Evolutionary conservation across 2,888 invertebrate species (phyloP).

Genomic region (Dysmachus trigonus): DNA sequence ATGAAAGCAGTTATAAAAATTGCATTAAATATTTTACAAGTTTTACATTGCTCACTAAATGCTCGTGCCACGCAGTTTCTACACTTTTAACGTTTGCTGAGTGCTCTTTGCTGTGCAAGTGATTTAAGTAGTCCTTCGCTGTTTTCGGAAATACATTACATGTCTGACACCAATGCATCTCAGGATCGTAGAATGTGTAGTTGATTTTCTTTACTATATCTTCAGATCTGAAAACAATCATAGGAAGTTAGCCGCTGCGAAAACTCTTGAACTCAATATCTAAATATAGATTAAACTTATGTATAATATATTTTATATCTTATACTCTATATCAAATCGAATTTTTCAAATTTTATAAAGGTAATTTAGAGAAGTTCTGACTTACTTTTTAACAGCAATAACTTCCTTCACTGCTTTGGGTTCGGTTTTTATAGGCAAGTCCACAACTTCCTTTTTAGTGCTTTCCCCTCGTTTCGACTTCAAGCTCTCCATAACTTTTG

Average conservation of each 20-base stretch:
- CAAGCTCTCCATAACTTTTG: slow-evolving; percentile 62
- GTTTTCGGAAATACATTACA: slow-evolving; percentile 88
- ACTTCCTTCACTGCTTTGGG: slow-evolving; percentile 50
- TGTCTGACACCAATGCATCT: slow-evolving; percentile 89
- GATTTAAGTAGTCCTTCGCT: slow-evolving; percentile 85
- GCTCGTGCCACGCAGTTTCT: slow-evolving; percentile 63
- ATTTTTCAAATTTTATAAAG: too few species aligned
- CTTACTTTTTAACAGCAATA: slow-evolving; percentile 14
- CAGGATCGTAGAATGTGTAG: slow-evolving; percentile 87
- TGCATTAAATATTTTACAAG: not conserved
- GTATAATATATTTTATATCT: too few species aligned
- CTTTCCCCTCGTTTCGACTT: slow-evolving; percentile 55
- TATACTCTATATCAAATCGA: too few species aligned
- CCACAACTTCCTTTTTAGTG: not conserved
- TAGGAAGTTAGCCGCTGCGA: not conserved
- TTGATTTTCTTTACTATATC: slow-evolving; percentile 68
- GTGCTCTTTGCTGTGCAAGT: slow-evolving; percentile 82
- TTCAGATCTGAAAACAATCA: slow-evolving; percentile 44
- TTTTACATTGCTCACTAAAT: slow-evolving; percentile 59
- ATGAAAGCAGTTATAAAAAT: slow-evolving; percentile 2
- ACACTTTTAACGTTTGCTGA: slow-evolving; percentile 63
- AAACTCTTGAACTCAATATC: too few species aligned
- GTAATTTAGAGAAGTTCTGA: not conserved
- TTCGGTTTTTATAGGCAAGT: slow-evolving; percentile 38
- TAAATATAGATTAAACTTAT: too few species aligned